These are phyloP conservation scores for Drosophila melanosoma DNA, from an alignment of 2,888 invertebrate species.

Conservation along the genomic window DNA sequence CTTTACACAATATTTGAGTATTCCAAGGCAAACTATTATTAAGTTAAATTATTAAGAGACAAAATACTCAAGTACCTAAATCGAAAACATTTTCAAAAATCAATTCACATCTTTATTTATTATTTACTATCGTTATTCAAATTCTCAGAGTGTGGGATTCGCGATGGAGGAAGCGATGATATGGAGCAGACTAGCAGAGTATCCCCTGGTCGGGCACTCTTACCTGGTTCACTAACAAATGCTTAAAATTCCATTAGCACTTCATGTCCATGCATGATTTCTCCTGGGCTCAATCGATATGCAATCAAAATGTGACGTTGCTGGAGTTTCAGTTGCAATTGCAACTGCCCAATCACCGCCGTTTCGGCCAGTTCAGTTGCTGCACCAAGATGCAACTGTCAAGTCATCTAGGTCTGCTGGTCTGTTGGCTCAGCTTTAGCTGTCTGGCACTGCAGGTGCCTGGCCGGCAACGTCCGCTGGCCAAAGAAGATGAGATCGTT, in stretches of 20 bases:
- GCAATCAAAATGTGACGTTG: background rate
- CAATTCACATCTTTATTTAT: background rate
- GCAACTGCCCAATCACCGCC: no score
- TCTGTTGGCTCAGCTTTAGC: background rate
- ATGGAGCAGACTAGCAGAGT: background rate
- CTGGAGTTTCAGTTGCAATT: background rate
- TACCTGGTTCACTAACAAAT: background rate
- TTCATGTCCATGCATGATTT: constrained; percentile 11
- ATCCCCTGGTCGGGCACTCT: background rate
- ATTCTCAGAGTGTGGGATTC: background rate
- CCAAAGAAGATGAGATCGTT: background rate
- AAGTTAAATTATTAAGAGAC: background rate
- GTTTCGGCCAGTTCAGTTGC: constrained; percentile 4
- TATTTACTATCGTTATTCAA: background rate
- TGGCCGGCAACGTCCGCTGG: background rate
- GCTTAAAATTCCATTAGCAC: constrained; percentile 4
- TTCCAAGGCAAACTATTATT: background rate
- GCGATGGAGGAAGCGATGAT: background rate
- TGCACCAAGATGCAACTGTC: constrained; percentile 1
- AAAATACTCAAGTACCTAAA: background rate
- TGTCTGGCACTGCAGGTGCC: background rate
- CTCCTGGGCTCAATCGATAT: constrained; percentile 11
- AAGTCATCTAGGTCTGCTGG: background rate
- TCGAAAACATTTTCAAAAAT: background rate
- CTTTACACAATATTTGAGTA: background rate